phyloP scores from a whole-genome alignment of 2,113 vertebrate species.

The Agapornis roseicollis region DNA sequence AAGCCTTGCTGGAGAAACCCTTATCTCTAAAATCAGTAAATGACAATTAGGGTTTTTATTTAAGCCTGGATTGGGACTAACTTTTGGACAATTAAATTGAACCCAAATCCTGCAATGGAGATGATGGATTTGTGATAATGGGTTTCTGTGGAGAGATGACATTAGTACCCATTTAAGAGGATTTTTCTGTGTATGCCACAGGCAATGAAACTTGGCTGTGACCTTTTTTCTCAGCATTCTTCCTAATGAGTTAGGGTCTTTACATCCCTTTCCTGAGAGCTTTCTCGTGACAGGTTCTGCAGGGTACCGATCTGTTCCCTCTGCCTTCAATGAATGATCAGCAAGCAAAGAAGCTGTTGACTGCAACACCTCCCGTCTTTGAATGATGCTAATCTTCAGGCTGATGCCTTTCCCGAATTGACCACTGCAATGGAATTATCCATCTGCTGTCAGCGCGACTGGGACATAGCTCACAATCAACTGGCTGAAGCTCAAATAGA shows the following conservation, averaged over 20 bases:
- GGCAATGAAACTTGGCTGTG: not conserved
- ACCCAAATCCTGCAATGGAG: not conserved
- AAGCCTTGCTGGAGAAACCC: not conserved
- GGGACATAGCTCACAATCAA: not conserved
- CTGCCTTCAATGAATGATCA: not conserved
- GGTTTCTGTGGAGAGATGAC: not conserved
- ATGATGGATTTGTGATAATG: not conserved
- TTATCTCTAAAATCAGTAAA: not conserved
- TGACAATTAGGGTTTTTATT: not conserved
- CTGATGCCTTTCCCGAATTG: not conserved
- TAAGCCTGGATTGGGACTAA: not conserved
- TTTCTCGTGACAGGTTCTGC: not conserved
- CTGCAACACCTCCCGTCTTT: not conserved
- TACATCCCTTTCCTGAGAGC: not conserved
- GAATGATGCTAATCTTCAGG: not conserved
- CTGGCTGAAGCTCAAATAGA: constrained; percentile 34
- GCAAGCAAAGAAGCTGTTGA: not conserved
- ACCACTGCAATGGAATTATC: not conserved
- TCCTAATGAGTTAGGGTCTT: not conserved
- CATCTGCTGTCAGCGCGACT: not conserved
- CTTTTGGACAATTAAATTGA: not conserved
- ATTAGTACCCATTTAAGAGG: not conserved
- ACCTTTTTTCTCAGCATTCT: not conserved
- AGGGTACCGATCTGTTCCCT: not conserved
- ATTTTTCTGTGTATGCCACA: not conserved